A percentile compares a stretch with the other conserved stretches of the same genome.
phyloP scores from a whole-genome alignment of 2,888 invertebrate genomes.

The Lepidochitona cinerea region DNA sequence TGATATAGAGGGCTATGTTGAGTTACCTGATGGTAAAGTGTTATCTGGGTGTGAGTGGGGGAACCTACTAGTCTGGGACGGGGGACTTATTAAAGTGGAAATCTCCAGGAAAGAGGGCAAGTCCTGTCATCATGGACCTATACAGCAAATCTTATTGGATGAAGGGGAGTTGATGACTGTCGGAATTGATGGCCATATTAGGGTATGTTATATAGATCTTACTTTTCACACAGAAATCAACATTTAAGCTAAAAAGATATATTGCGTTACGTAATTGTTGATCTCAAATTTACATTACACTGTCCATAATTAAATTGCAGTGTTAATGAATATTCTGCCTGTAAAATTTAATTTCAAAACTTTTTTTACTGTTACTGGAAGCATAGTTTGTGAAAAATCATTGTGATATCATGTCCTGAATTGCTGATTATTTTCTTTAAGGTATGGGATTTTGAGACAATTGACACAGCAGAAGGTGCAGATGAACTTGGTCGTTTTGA shows the following conservation, averaged over 20 bases:
- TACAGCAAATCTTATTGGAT: constrained; percentile 78
- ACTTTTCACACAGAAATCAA: too few species aligned
- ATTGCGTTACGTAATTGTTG: too few species aligned
- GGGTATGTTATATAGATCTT: too few species aligned
- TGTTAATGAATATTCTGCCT: too few species aligned
- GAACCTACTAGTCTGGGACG: constrained; percentile 92
- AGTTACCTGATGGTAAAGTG: constrained; percentile 92
- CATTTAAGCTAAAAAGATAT: too few species aligned
- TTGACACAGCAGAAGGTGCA: constrained; percentile 88
- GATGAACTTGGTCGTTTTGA: constrained; percentile 86
- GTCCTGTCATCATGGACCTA: constrained; percentile 82
- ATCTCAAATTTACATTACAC: too few species aligned
- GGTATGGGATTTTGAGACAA: constrained; percentile 92
- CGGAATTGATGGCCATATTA: constrained; percentile 72
- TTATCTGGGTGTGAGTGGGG: constrained; percentile 93
- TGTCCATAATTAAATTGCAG: too few species aligned
- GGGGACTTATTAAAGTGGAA: constrained; percentile 84
- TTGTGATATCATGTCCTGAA: too few species aligned
- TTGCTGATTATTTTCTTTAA: constrained; percentile 26
- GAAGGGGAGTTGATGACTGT: constrained; percentile 75
- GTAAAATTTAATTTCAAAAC: too few species aligned
- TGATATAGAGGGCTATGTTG: constrained; percentile 86
- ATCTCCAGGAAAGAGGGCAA: constrained; percentile 73
- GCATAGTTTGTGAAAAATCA: too few species aligned
- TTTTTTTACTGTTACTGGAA: too few species aligned